Percentiles rank a stretch among this genome's conserved stretches.
These are phyloP conservation scores for Neelides sp. DNA, from an alignment of 1,140 invertebrate genomes.

Conservation along the genomic window DNA sequence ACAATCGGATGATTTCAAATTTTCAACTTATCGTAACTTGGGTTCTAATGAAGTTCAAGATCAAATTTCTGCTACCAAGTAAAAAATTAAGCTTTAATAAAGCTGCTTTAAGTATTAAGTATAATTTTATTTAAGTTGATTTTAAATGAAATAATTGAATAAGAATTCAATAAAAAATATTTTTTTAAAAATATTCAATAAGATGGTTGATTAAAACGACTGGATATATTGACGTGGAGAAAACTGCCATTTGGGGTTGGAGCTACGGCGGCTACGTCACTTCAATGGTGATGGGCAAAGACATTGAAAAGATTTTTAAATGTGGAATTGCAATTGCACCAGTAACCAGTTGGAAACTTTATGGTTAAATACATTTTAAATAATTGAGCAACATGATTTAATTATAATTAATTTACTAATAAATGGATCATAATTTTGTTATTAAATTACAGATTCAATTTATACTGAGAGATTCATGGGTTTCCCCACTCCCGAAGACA, in stretches of 20 bases:
- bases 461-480: conserved; percentile 93
- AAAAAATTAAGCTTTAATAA: too few relatives aligned
- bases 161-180: conserved; percentile 1
- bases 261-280: conserved; percentile 48
- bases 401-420: too few relatives aligned
- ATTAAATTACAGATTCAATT: conserved; percentile 93
- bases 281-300: conserved; percentile 46
- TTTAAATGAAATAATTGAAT: too few relatives aligned
- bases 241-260: conserved; percentile 77
- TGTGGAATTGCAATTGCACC: conserved; percentile 86
- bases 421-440: conserved; percentile 37
- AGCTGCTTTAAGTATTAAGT: too few relatives aligned
- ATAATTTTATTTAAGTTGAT: too few relatives aligned
- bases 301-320: conserved; percentile 56
- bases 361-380: conserved; percentile 47
- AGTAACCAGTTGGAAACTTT: conserved; percentile 85
- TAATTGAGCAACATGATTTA: too few relatives aligned
- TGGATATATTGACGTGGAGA: conserved; percentile 55
- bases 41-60: conserved; percentile 61
- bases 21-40: conserved; percentile 64
- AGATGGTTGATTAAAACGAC: too few relatives aligned
- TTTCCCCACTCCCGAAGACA: conserved; percentile 56
- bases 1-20: conserved; percentile 67
- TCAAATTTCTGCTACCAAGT: conserved; percentile 39
- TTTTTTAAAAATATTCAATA: conserved; percentile 2